Conservation (phyloP, 2,113 vertebrate genomes). For the Nerophis ophidion region DNA sequence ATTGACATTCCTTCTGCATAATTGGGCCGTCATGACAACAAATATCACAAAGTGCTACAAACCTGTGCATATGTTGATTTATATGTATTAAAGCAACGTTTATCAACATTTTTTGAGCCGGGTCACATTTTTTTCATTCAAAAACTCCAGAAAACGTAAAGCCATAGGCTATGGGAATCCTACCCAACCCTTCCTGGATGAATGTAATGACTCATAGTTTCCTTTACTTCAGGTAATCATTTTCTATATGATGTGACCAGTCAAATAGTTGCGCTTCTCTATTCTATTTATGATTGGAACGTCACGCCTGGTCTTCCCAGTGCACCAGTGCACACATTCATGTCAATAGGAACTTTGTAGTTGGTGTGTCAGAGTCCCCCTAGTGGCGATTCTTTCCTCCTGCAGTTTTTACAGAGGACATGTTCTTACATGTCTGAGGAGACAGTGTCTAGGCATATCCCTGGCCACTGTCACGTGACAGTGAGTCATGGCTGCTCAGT, state of each 20-base stretch:
- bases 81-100: too few relatives aligned
- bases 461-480: slow-evolving; percentile 6
- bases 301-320: not conserved
- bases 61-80: too few relatives aligned
- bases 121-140: too few relatives aligned
- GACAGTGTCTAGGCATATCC: slow-evolving; percentile 68
- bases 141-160: too few relatives aligned
- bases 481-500: slow-evolving; percentile 33
- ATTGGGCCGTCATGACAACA: too few relatives aligned
- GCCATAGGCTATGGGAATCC: slow-evolving; percentile 1
- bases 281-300: too few relatives aligned
- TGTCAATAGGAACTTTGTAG: not conserved
- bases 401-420: slow-evolving; percentile 23
- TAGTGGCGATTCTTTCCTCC: slow-evolving; percentile 16
- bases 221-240: slow-evolving; percentile 13
- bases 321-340: not conserved
- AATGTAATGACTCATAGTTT: slow-evolving; percentile 12
- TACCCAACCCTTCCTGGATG: slow-evolving; percentile 29
- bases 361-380: slow-evolving; percentile 20
- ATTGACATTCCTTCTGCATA: too few relatives aligned
- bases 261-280: too few relatives aligned
- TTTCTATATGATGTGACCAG: slow-evolving; percentile 6
- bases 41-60: too few relatives aligned
- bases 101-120: too few relatives aligned
- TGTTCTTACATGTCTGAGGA: slow-evolving; percentile 58